Conservation (phyloP, 2,113 vertebrate species). For the Chaenocephalus aceratus region DNA sequence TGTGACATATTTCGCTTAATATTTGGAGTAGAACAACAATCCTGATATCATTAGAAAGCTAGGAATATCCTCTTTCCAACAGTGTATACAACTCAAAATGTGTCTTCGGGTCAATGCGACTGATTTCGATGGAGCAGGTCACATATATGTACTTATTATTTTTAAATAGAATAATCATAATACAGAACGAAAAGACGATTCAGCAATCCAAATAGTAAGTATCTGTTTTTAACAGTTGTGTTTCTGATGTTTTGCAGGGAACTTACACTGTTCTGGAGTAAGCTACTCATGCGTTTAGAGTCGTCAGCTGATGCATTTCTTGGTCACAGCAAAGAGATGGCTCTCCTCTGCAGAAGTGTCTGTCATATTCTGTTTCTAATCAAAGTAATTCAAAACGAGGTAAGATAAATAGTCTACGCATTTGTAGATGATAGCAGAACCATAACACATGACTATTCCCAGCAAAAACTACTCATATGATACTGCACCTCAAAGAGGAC, state of each 20-base stretch:
- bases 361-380: constrained; percentile 99
- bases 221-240: constrained; percentile 9
- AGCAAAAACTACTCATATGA: not conserved
- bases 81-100: too few species aligned
- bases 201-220: not conserved
- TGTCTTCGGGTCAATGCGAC: too few species aligned
- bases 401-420: constrained; percentile 76
- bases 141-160: not conserved
- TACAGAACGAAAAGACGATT: not conserved
- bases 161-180: not conserved
- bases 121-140: too few species aligned
- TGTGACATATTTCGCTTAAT: too few species aligned
- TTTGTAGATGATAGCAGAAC: not conserved
- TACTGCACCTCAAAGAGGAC: constrained; percentile 2
- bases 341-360: constrained; percentile 95
- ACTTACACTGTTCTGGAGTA: constrained; percentile 99
- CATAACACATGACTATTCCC: not conserved
- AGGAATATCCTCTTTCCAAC: too few species aligned
- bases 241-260: constrained; percentile 87
- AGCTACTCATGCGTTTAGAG: constrained; percentile 95
- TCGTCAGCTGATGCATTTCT: constrained; percentile 93
- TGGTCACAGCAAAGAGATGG: constrained; percentile 94
- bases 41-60: too few species aligned
- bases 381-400: constrained; percentile 99
- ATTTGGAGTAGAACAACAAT: too few species aligned